A percentile compares a stretch with the other conserved stretches of the same genome.
These are phyloP conservation scores for Drosophila sp. DNA, from an alignment of 1,140 invertebrate genomes.

Conservation along the genomic window DNA sequence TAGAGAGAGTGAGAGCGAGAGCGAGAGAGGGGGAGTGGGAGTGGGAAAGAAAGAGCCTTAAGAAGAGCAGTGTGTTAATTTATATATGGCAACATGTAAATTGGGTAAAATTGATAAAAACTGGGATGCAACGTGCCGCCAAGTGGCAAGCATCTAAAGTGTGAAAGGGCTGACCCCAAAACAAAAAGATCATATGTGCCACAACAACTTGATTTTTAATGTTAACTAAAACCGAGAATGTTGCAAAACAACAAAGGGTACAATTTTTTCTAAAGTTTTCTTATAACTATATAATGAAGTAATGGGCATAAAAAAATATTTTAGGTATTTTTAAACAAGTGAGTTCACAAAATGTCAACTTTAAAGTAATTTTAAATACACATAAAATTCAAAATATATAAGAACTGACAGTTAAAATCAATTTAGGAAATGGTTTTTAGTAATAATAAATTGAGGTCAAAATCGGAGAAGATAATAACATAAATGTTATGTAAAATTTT, in stretches of 20 bases:
- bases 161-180: conserved; percentile 68
- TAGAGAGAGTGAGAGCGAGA: not conserved
- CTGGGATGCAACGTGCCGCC: conserved; percentile 25
- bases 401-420: too few species aligned
- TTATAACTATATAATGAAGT: not conserved
- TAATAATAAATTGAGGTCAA: too few species aligned
- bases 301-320: too few species aligned
- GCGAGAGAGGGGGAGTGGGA: not conserved
- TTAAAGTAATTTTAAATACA: too few species aligned
- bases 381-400: too few species aligned
- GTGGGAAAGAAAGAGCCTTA: conserved; percentile 5
- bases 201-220: conserved; percentile 11
- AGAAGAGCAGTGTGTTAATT: conserved; percentile 63
- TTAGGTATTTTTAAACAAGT: too few species aligned
- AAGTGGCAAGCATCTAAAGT: conserved; percentile 38
- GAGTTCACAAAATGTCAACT: too few species aligned
- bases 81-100: conserved; percentile 59
- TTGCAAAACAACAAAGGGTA: not conserved
- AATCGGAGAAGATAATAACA: too few species aligned
- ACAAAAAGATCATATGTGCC: conserved; percentile 20
- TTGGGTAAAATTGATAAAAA: conserved; percentile 57
- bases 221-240: not conserved
- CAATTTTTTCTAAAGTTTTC: not conserved
- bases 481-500: too few species aligned
- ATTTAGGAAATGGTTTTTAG: too few species aligned